Percentiles rank a stretch among this genome's conserved stretches.
Conservation (phyloP, 2,888 invertebrate species). For the Amphimallon solstitiale region DNA sequence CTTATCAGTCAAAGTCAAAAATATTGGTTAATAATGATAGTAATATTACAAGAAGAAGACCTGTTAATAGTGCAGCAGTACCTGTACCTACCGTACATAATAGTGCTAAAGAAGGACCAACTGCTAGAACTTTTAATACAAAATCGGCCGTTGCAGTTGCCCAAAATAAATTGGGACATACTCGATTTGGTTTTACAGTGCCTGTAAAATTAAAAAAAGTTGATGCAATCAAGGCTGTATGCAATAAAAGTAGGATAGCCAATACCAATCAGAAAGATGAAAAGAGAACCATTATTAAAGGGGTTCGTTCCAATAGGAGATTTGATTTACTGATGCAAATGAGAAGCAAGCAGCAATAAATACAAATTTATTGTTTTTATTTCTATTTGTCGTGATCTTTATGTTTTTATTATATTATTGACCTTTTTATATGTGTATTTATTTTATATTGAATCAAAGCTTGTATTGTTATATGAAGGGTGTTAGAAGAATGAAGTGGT, state of each 20-base stretch:
- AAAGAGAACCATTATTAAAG: slow-evolving; percentile 12
- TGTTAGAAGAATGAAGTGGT: too few relatives aligned
- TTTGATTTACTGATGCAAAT: slow-evolving; percentile 35
- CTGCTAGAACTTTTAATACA: neutral
- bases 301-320: slow-evolving; percentile 26
- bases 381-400: neutral
- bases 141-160: neutral
- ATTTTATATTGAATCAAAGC: too few relatives aligned
- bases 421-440: too few relatives aligned
- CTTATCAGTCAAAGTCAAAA: neutral
- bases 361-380: neutral
- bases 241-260: neutral
- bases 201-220: neutral
- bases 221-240: slow-evolving; percentile 9
- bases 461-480: too few relatives aligned
- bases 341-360: slow-evolving; percentile 14
- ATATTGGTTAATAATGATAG: neutral
- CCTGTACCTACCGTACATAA: neutral
- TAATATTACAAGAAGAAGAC: neutral
- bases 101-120: neutral
- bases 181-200: slow-evolving; percentile 30
- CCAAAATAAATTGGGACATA: neutral
- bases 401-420: too few relatives aligned
- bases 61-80: neutral
- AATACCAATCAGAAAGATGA: neutral